Evolutionary conservation across 2,113 vertebrate genomes (phyloP).

Genomic region (zebrafish (Danio rerio)): DNA sequence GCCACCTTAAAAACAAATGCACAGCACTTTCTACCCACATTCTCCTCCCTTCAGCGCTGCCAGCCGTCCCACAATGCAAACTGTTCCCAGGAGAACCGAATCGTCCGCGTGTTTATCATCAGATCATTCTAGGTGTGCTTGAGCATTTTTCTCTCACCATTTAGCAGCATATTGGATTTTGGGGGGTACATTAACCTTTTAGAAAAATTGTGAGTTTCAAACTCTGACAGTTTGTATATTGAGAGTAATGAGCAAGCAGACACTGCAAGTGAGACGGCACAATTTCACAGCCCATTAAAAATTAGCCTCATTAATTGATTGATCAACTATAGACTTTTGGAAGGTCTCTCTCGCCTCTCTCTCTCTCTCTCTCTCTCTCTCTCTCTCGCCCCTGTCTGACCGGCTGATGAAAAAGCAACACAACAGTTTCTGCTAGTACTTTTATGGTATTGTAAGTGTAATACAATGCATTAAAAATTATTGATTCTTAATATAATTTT

Average conservation of each 20-base stretch:
- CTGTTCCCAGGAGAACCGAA: constrained; percentile 41
- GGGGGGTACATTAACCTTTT: constrained; percentile 41
- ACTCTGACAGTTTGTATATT: constrained; percentile 40
- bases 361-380: background rate
- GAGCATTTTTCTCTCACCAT: constrained; percentile 39
- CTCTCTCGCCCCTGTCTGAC: too few species aligned
- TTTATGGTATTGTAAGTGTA: too few species aligned
- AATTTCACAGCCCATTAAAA: constrained; percentile 40
- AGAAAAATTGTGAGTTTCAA: constrained; percentile 26
- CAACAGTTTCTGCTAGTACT: background rate
- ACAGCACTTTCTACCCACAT: constrained; percentile 38
- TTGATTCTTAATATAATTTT: too few species aligned
- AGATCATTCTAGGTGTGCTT: constrained; percentile 59
- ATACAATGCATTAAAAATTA: too few species aligned
- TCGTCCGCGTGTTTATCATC: constrained; percentile 48
- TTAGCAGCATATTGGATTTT: constrained; percentile 46
- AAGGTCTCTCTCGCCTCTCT: background rate
- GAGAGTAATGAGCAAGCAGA: constrained; percentile 31
- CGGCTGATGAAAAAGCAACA: background rate
- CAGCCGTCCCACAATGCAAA: constrained; percentile 35
- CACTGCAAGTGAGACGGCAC: constrained; percentile 4
- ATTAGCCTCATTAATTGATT: constrained; percentile 34
- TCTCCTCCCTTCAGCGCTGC: constrained; percentile 45
- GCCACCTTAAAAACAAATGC: constrained; percentile 29
- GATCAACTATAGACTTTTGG: constrained; percentile 3